Evolutionary conservation across 2,888 invertebrate genomes (phyloP).

Genomic region (Stenurella melanura): DNA sequence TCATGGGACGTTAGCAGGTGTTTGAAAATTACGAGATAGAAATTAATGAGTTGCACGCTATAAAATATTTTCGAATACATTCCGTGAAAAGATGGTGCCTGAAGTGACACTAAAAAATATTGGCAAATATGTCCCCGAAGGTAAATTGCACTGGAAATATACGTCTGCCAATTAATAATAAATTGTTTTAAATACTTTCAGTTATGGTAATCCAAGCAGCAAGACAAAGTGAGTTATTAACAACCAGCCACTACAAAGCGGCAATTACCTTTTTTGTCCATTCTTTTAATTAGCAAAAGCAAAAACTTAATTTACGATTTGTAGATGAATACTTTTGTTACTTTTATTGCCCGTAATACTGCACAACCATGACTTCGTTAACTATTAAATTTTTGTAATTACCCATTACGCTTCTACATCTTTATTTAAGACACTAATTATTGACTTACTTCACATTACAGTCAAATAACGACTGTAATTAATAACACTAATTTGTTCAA

Average conservation of each 20-base stretch:
- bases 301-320: slow-evolving; percentile 56
- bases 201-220: slow-evolving; percentile 58
- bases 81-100: slow-evolving; percentile 27
- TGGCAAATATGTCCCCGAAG: slow-evolving; percentile 43
- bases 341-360: slow-evolving; percentile 18
- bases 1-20: slow-evolving; percentile 13
- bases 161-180: slow-evolving; percentile 61
- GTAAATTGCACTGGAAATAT: slow-evolving; percentile 45
- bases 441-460: slow-evolving; percentile 45
- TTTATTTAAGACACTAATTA: slow-evolving; percentile 48
- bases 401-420: slow-evolving; percentile 37
- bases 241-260: slow-evolving; percentile 54
- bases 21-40: slow-evolving; percentile 26
- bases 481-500: slow-evolving; percentile 28
- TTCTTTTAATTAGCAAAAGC: slow-evolving; percentile 58
- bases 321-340: slow-evolving; percentile 41
- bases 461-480: slow-evolving; percentile 41
- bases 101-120: slow-evolving; percentile 47
- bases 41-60: slow-evolving; percentile 34
- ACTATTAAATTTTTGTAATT: slow-evolving; percentile 35
- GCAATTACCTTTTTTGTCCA: slow-evolving; percentile 55
- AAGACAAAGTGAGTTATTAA: slow-evolving; percentile 61
- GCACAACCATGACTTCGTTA: slow-evolving; percentile 7
- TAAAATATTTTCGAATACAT: slow-evolving; percentile 20
- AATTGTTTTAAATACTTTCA: slow-evolving; percentile 62